These are phyloP conservation scores for Jacana jacana DNA, from an alignment of 2,113 vertebrate species.

Conservation along the genomic window DNA sequence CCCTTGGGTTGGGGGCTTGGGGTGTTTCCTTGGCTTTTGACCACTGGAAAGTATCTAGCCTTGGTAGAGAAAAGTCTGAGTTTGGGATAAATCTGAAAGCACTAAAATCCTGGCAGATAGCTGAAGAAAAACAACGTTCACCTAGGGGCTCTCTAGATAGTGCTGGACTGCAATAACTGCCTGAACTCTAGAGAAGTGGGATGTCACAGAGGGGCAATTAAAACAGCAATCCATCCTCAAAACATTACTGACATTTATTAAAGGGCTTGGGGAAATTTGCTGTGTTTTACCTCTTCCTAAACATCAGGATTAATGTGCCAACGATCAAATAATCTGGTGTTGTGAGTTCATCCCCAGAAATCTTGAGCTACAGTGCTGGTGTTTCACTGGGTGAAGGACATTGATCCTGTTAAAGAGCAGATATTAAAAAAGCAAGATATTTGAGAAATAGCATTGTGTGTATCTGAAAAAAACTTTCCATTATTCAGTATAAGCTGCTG, in stretches of 20 bases:
- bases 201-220: neutral
- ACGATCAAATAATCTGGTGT: rapidly evolving
- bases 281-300: neutral
- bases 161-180: neutral
- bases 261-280: neutral
- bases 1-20: neutral
- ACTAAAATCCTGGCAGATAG: neutral
- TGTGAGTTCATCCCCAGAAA: neutral
- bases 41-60: neutral
- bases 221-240: neutral
- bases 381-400: rapidly evolving
- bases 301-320: neutral
- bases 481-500: neutral
- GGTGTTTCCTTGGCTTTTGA: neutral
- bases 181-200: neutral
- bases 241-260: neutral
- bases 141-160: neutral
- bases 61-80: neutral
- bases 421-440: neutral
- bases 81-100: neutral
- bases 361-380: rapidly evolving
- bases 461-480: neutral
- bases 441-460: too few relatives aligned
- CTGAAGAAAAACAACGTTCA: neutral
- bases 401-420: neutral